Base-by-base conservation (phyloP, 2,113 vertebrate genomes). In the Oenanthe oenanthe region DNA sequence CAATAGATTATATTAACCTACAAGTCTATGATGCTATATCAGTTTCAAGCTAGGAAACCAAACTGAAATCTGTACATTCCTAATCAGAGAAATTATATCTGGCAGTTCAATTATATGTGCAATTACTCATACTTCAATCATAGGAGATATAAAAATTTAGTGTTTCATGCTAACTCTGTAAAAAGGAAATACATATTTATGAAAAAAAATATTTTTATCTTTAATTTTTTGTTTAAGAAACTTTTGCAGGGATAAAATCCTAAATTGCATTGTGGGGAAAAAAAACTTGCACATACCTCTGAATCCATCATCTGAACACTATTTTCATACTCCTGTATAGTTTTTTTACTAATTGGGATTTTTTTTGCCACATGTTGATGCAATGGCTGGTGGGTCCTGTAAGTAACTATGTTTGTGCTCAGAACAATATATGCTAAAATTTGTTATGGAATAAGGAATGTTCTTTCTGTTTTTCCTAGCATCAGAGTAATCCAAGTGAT, bases 61-160 rank as follows among this genome's bases (percentile, higher is more conserved):
- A 93, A 91, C 81, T 90, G 74, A 94, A 96, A 92, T 91, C 71
- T 88, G 56, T 94, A 94, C 36, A 45, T 96, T 95, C 40, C 71
- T 93, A 92, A 95, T 95, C 85, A 95, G 87, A 96, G 61, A 88
- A 92, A 96, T 93, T 91, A 88, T 95, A 96, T 95, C 89, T 96
- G 92, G 81, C 89, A 97, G 84, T 95, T 93, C 96, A 96, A 96
- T 97, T 96, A 96, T 93, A 92, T 88, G 71, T 96, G 81, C 77
- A 96, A 95, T 95, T 95, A 96, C 94, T 87, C 83, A 94, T 94
- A 92, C 81, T 96, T 95, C 94, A 96, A 57, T 95, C 93, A 97
- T 72, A 81, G 26, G 11, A 92, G 93, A 85, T 73, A 92, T 54
- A 92, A 94, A 92, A 93, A 91, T 82, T 91, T 85, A 89, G 70